Evolutionary conservation across 2,797 vertebrate genomes (phyloP).

Genomic region (Galagoides demidoff): DNA sequence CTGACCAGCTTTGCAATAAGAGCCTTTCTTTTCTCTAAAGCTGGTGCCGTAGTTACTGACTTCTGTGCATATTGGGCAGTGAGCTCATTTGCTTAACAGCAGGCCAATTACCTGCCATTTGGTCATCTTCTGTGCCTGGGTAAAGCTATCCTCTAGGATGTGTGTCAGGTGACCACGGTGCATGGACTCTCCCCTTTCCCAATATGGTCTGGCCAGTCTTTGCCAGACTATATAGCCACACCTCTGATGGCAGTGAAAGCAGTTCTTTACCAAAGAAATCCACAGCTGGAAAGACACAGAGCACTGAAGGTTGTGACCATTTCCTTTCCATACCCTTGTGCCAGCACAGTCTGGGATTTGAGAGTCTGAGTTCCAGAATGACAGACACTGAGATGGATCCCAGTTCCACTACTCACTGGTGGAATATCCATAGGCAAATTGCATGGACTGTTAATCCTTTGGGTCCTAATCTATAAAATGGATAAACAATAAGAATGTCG

Average conservation of each 20-base stretch:
- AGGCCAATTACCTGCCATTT: background rate
- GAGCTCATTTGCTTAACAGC: background rate
- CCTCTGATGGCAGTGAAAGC: background rate
- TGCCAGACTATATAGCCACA: too few species aligned
- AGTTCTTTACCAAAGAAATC: background rate
- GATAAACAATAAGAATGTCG: background rate
- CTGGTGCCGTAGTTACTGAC: too few species aligned
- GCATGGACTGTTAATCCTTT: background rate
- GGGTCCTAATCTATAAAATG: background rate
- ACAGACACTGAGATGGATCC: background rate
- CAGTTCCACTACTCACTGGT: background rate
- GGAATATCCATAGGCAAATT: background rate
- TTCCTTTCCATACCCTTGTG: background rate
- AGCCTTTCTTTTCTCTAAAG: background rate
- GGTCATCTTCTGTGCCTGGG: background rate
- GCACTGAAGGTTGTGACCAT: background rate
- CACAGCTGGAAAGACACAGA: background rate
- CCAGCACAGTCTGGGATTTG: background rate
- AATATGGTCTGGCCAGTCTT: background rate
- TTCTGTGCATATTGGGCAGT: too few species aligned
- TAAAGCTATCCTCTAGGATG: background rate
- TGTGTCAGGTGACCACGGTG: background rate
- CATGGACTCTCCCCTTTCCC: background rate
- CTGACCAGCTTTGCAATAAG: background rate
- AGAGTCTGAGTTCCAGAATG: background rate